Percentiles rank a stretch among this genome's conserved stretches.
Evolutionary conservation across 2,888 invertebrate genomes (phyloP).

Genomic region (Cordylochernes scorpioides): DNA sequence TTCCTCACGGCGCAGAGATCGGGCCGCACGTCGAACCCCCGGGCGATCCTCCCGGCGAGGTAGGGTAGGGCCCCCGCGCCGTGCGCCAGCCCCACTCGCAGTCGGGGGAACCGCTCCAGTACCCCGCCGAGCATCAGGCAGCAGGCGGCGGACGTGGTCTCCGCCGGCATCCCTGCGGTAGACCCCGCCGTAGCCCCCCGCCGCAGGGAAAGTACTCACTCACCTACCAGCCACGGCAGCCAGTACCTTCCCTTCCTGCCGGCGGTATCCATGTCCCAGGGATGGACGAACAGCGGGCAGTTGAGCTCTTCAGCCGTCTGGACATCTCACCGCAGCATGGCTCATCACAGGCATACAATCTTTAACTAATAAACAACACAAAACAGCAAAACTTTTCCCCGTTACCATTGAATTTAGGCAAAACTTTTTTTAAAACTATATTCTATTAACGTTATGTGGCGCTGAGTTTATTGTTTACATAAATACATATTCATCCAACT

Average conservation of each 20-base stretch:
- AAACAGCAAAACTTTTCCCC: not conserved
- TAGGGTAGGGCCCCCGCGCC: constrained; percentile 29
- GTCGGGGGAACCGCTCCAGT: constrained; percentile 25
- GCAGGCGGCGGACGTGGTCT: constrained; percentile 29
- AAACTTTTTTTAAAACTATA: too few relatives aligned
- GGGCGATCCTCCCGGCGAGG: constrained; percentile 28
- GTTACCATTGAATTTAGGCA: too few relatives aligned
- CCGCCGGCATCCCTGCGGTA: constrained; percentile 29
- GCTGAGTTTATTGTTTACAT: too few relatives aligned
- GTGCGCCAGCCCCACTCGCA: constrained; percentile 30
- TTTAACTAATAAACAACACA: not conserved
- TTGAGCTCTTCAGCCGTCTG: constrained; percentile 26
- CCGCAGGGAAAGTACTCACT: constrained; percentile 6
- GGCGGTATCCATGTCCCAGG: constrained; percentile 30
- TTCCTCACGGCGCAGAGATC: constrained; percentile 29
- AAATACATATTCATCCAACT: constrained; percentile 2
- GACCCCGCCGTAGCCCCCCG: not conserved
- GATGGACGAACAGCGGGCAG: constrained; percentile 29
- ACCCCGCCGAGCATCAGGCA: constrained; percentile 29
- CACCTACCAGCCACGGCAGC: constrained; percentile 31
- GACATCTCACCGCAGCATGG: constrained; percentile 4
- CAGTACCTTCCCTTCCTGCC: constrained; percentile 28
- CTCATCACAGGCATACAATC: not conserved
- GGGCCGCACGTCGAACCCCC: constrained; percentile 24
- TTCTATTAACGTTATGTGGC: too few relatives aligned